Evolutionary conservation across 2,113 vertebrate genomes (phyloP), one percentile per base, ranked within the genome.

Genomic region (Calidris pugnax): DNA sequence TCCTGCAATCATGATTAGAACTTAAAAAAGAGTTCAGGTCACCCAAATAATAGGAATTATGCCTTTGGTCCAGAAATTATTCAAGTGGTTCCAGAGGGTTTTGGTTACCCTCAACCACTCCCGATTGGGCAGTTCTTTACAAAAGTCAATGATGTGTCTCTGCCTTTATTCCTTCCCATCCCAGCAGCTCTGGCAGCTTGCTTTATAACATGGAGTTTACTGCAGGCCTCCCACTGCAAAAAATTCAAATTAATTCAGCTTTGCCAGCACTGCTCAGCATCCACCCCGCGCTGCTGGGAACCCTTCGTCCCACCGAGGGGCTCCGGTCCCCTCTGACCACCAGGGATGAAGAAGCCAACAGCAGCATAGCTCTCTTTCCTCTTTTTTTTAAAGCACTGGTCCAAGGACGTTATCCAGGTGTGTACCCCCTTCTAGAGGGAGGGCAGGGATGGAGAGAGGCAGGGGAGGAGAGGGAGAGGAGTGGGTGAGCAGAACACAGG

Each of bases 261-360:
- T 79, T 83, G 20, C 32, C 32, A 79, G 48, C 10, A n/a, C 69
- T 2, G 1, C 9, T 67, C n/a, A 57, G 51, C 23, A 80, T 83
- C 53, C 80, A 7, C 39, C 26, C 26, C 68, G 33, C 1, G 4
- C 33, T 64, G 23, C 39, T 90, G 68, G 57, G 45, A 86, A 20
- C 47, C 15, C 18, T 50, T 16, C 35, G 30, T 26, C 57, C 17
- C 30, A 13, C 13, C 21, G 39, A 64, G 7, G 43, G 20, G 47
- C 18, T 80, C 63, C 68, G 22, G 6, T 64, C 33, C 72, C 7
- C 16, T 88, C 48, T 47, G 56, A 68, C 26, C 3, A 1, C 0
- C 0, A 35, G 8, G 45, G 18, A 53, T 0, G 0, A 69, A 76
- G 59, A 79, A 68, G 5, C 6, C 45, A 62, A 64, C 9, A 73